These are phyloP conservation scores for Eilema sororculum DNA, from an alignment of 2,888 invertebrate species.

Conservation along the genomic window DNA sequence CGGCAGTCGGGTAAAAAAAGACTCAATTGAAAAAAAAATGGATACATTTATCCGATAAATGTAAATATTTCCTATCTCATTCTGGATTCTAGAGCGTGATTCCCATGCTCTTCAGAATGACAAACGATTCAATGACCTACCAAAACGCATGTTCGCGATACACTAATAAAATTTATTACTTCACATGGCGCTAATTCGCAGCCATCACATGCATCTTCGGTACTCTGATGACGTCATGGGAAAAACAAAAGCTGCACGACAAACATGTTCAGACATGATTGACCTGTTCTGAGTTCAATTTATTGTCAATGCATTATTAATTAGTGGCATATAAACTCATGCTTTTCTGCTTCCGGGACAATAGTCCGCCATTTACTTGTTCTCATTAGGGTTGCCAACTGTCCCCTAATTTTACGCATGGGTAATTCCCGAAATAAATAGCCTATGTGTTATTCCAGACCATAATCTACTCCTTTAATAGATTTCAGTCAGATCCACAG, in stretches of 20 bases:
- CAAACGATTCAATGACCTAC: background rate
- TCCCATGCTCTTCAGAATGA: background rate
- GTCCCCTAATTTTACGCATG: background rate
- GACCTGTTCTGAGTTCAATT: background rate
- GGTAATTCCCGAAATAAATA: too few relatives aligned
- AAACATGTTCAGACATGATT: background rate
- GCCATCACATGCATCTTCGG: background rate
- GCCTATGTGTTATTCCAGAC: too few relatives aligned
- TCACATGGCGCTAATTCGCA: background rate
- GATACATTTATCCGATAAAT: too few relatives aligned
- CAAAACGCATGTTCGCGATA: background rate
- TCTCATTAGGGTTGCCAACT: background rate
- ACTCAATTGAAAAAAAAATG: too few relatives aligned
- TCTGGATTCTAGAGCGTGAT: background rate
- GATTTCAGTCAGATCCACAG: too few relatives aligned
- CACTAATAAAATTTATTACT: conserved; percentile 1
- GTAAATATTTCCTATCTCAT: background rate
- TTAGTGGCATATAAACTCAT: background rate
- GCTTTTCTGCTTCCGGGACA: background rate
- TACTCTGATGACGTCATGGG: background rate
- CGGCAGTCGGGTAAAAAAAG: too few relatives aligned
- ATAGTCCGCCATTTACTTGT: background rate
- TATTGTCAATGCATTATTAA: background rate
- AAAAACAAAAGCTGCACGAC: conserved; percentile 4
- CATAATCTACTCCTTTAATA: too few relatives aligned